Base-by-base conservation (phyloP, 2,888 invertebrate species). In the Melanchra persicariae region DNA sequence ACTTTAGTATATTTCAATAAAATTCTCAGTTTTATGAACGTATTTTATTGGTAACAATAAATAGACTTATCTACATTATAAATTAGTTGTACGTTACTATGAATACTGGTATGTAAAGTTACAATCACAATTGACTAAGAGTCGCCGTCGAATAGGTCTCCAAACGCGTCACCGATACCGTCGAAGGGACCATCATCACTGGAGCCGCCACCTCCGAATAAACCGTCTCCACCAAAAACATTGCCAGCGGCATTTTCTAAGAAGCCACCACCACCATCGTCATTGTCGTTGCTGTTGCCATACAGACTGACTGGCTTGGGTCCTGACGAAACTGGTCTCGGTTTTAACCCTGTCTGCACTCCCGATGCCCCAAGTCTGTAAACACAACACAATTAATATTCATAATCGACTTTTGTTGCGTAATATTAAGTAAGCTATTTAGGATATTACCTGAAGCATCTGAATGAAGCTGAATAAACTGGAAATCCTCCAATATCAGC, bases 401-500 rank as follows among this genome's bases (percentile, higher is more conserved):
- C n/a, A 26, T 24, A 24, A 22, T 24, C 24, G 0, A 52, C 34
- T 2, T 45, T 8, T 19, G 8, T 7, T 45, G 45, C 6, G 12
- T 34, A 52, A 7, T 5, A 34, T 22, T 26, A 8, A 34, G 6
- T 10, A 2, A 26, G 8, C 22, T 55, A 55, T 8, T 51, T 10
- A 49, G 7, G 2, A 66, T 52, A 87, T 89, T 88, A 96, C 96
- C 95, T 95, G 79, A 96, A 95, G 86, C 96, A 96, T 89, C 94
- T 93, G 74, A 96, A 96, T 15, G 95, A 94, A 88, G 97, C 95
- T 24, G 97, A 96, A 79, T 97, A 97, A 70, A 97, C 87, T 55
- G 96, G 95, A 79, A 96, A 97, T 17, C 96, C 96, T 55, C 94
- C 97, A 76, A 97, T 96, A 77, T 96, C 96, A 2, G 97, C 98